Evolutionary conservation across 1,140 invertebrate genomes (phyloP).

Genomic region (Stegodyphus mimosarum): DNA sequence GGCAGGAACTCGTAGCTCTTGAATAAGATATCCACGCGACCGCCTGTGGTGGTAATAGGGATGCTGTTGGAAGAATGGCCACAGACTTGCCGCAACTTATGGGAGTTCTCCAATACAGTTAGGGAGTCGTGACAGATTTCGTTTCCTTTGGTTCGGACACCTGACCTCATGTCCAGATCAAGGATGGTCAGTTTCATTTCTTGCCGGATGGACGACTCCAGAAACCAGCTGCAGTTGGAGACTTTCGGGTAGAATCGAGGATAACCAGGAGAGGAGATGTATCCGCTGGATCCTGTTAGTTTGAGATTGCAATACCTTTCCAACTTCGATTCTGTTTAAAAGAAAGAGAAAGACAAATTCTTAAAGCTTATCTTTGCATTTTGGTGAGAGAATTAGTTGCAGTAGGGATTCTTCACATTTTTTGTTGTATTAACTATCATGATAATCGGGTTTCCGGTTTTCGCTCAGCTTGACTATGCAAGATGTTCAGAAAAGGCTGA

Average conservation of each 20-base stretch:
- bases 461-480: no score
- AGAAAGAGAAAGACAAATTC: slow-evolving; percentile 16
- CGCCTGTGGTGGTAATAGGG: slow-evolving; percentile 28
- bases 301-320: slow-evolving; percentile 51
- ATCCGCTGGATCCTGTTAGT: slow-evolving; percentile 66
- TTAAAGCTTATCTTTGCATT: background rate
- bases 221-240: slow-evolving; percentile 70
- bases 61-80: slow-evolving; percentile 8
- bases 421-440: no score
- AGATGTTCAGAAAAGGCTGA: no score
- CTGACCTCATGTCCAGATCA: slow-evolving; percentile 70
- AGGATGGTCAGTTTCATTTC: slow-evolving; percentile 71
- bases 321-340: slow-evolving; percentile 27
- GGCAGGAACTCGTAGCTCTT: slow-evolving; percentile 50
- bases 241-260: slow-evolving; percentile 73
- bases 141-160: slow-evolving; percentile 13
- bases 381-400: no score
- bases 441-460: no score
- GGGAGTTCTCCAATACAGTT: slow-evolving; percentile 13
- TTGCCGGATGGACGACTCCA: slow-evolving; percentile 71
- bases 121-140: slow-evolving; percentile 18
- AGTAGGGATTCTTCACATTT: no score
- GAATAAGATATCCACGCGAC: slow-evolving; percentile 1
- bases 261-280: slow-evolving; percentile 75
- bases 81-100: slow-evolving; percentile 26